Evolutionary conservation across 1,140 invertebrate species (phyloP).

Genomic region (Ditylenchus dipsaci): DNA sequence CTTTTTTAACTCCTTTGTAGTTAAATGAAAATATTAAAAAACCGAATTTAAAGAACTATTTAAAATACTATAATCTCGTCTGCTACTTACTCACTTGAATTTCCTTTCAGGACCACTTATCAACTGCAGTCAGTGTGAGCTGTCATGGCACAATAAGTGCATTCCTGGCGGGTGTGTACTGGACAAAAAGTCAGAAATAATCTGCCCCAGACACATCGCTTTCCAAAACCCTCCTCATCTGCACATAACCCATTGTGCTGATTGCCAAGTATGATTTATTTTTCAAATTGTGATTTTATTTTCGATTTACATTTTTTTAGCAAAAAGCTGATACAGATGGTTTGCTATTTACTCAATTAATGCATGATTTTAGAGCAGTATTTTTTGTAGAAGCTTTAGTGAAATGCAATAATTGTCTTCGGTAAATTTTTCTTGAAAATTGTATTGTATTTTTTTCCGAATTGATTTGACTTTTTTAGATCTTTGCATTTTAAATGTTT

Average conservation of each 20-base stretch:
- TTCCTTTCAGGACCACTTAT: constrained; percentile 14
- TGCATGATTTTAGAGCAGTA: not conserved
- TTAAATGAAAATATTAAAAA: too few relatives aligned
- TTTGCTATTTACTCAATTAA: not conserved
- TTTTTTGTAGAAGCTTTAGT: constrained; percentile 19
- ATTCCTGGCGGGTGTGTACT: constrained; percentile 22
- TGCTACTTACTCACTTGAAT: not conserved
- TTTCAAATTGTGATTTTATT: too few relatives aligned
- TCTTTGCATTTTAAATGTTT: constrained; percentile 23
- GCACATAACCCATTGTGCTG: constrained; percentile 21
- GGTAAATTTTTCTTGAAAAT: not conserved
- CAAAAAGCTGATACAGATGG: not conserved
- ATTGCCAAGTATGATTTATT: too few relatives aligned
- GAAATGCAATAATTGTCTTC: constrained; percentile 26
- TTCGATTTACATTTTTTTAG: not conserved
- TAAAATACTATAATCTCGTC: too few relatives aligned
- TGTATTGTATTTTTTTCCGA: too few relatives aligned
- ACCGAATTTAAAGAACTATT: too few relatives aligned
- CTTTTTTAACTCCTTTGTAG: too few relatives aligned
- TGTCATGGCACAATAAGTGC: constrained; percentile 30
- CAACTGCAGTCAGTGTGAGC: constrained; percentile 24
- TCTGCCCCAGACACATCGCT: constrained; percentile 23
- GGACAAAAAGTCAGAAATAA: constrained; percentile 14
- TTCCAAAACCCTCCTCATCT: constrained; percentile 15
- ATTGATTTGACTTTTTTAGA: not conserved